Percentiles rank a stretch among this genome's conserved stretches.
Evolutionary conservation across 1,140 invertebrate genomes (phyloP).

Genomic region (Portunus trituberculatus): DNA sequence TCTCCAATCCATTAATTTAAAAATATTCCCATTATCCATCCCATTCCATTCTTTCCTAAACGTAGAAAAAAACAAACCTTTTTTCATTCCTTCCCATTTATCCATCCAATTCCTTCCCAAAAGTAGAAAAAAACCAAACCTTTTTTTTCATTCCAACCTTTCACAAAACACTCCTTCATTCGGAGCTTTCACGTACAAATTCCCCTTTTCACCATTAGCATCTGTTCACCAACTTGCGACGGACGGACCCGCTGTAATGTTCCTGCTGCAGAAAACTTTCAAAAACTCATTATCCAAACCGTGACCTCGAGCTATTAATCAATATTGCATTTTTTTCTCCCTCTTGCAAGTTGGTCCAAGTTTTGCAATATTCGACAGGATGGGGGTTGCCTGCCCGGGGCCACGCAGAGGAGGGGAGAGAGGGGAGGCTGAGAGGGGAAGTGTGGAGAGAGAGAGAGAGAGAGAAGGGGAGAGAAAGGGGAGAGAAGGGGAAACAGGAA

Average conservation of each 20-base stretch:
- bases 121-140: too few relatives aligned
- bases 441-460: slow-evolving; percentile 7
- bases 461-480: background rate
- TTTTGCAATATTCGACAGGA: slow-evolving; percentile 76
- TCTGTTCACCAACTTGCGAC: slow-evolving; percentile 36
- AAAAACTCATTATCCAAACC: slow-evolving; percentile 75
- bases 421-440: background rate
- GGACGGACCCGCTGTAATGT: slow-evolving; percentile 33
- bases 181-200: slow-evolving; percentile 33
- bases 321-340: slow-evolving; percentile 74
- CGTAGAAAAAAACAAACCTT: too few relatives aligned
- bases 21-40: too few relatives aligned
- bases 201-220: slow-evolving; percentile 55
- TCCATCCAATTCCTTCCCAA: too few relatives aligned
- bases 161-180: too few relatives aligned
- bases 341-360: slow-evolving; percentile 65
- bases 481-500: background rate
- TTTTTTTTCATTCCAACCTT: too few relatives aligned
- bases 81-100: too few relatives aligned
- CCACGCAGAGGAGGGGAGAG: background rate
- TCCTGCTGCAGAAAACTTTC: slow-evolving; percentile 52
- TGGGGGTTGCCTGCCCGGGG: background rate
- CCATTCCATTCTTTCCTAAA: too few relatives aligned
- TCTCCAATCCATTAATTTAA: too few relatives aligned
- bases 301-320: slow-evolving; percentile 73